A percentile compares a stretch with the other conserved stretches of the same genome.
These are phyloP conservation scores for Agapostemon virescens DNA, from an alignment of 2,888 invertebrate species.

Conservation along the genomic window DNA sequence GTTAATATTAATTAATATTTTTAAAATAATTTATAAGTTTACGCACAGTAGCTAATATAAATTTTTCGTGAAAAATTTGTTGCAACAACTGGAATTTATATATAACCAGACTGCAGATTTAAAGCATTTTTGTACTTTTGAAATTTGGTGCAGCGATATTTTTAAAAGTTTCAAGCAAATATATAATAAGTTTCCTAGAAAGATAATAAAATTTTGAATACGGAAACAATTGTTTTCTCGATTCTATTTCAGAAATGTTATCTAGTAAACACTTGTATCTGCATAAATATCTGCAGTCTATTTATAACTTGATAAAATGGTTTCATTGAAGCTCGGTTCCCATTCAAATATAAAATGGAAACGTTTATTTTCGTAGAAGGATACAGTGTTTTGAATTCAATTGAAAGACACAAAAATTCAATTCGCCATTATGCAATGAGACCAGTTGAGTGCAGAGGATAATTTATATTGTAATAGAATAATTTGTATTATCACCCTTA, in stretches of 20 bases:
- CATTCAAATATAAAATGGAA: background rate
- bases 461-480: conserved; percentile 45
- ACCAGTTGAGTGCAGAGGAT: conserved; percentile 14
- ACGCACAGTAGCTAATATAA: background rate
- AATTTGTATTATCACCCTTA: conserved; percentile 48
- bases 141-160: background rate
- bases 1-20: background rate
- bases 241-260: background rate
- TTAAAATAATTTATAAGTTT: background rate
- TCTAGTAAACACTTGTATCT: background rate
- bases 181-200: background rate
- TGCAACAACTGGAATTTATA: background rate
- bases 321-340: background rate
- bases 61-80: background rate
- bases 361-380: background rate
- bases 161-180: background rate
- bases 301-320: background rate
- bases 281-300: background rate
- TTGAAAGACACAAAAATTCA: background rate
- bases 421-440: background rate
- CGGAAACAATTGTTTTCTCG: background rate
- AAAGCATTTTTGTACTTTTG: background rate
- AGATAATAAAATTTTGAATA: background rate
- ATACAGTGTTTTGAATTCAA: background rate
- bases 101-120: background rate